These are phyloP conservation scores for Schizopygopsis malacanthus DNA, from an alignment of 2,797 vertebrate species.

Conservation along the genomic window DNA sequence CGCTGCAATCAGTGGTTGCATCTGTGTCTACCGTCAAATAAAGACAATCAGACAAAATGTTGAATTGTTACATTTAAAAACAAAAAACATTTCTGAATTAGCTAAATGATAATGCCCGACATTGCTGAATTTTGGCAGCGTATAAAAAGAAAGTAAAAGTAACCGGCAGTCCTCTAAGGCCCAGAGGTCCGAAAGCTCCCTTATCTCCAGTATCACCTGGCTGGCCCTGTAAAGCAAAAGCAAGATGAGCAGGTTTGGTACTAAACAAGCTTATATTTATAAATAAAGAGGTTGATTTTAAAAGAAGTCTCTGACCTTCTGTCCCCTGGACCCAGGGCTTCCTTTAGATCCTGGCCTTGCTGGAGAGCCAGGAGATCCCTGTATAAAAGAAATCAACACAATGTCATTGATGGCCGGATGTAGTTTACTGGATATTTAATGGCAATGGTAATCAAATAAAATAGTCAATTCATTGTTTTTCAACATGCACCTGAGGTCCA, in stretches of 20 bases:
- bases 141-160: slow-evolving; percentile 54
- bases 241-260: not conserved
- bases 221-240: slow-evolving; percentile 77
- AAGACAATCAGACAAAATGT: not conserved
- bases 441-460: not conserved
- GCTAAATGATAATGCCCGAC: not conserved
- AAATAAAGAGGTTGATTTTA: not conserved
- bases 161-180: slow-evolving; percentile 80
- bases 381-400: slow-evolving; percentile 45
- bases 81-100: not conserved
- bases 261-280: not conserved
- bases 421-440: slow-evolving; percentile 9
- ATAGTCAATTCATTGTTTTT: not conserved
- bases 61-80: not conserved
- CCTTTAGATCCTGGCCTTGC: slow-evolving; percentile 77
- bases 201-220: slow-evolving; percentile 77
- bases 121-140: not conserved
- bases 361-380: slow-evolving; percentile 78
- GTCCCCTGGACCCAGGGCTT: slow-evolving; percentile 76
- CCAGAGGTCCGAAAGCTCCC: slow-evolving; percentile 74
- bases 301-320: slow-evolving; percentile 75
- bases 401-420: not conserved
- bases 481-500: slow-evolving; percentile 79
- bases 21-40: not conserved
- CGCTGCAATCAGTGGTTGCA: not conserved